Evolutionary conservation across 2,888 invertebrate genomes (phyloP).

Genomic region (Terebella lapidaria): DNA sequence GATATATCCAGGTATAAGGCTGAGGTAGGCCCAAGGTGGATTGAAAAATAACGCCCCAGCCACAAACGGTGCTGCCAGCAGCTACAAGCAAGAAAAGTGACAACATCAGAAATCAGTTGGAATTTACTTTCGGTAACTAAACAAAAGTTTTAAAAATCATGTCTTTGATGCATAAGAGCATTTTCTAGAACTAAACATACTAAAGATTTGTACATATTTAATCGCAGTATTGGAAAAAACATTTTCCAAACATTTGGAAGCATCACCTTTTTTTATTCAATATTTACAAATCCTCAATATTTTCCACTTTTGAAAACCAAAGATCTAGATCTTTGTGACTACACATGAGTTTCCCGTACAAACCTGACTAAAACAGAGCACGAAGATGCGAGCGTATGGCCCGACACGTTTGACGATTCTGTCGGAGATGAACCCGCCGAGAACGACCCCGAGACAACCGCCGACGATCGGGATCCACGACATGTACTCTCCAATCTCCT

Average conservation of each 20-base stretch:
- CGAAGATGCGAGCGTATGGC: constrained; percentile 47
- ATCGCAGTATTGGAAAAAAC: no score
- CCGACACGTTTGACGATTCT: constrained; percentile 44
- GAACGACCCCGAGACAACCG: constrained; percentile 47
- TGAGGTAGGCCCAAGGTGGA: constrained; percentile 48
- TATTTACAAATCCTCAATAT: no score
- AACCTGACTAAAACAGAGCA: constrained; percentile 48
- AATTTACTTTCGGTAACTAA: constrained; percentile 4
- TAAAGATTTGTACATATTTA: no score
- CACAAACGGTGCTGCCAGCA: constrained; percentile 52
- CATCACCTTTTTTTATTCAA: no score
- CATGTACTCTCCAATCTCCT: constrained; percentile 48
- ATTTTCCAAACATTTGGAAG: no score
- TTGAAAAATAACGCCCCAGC: constrained; percentile 49
- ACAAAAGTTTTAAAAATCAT: no score
- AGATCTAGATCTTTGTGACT: no score
- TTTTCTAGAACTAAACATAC: no score
- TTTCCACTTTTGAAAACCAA: no score
- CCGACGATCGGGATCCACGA: constrained; percentile 53
- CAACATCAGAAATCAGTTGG: constrained; percentile 9
- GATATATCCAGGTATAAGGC: constrained; percentile 50
- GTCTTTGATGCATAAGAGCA: no score
- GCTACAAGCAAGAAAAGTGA: constrained; percentile 29
- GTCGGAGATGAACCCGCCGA: constrained; percentile 49
- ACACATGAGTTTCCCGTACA: no score